Evolutionary conservation across 2,113 vertebrate genomes (phyloP).

Genomic region (Oncorhynchus gorbuscha): DNA sequence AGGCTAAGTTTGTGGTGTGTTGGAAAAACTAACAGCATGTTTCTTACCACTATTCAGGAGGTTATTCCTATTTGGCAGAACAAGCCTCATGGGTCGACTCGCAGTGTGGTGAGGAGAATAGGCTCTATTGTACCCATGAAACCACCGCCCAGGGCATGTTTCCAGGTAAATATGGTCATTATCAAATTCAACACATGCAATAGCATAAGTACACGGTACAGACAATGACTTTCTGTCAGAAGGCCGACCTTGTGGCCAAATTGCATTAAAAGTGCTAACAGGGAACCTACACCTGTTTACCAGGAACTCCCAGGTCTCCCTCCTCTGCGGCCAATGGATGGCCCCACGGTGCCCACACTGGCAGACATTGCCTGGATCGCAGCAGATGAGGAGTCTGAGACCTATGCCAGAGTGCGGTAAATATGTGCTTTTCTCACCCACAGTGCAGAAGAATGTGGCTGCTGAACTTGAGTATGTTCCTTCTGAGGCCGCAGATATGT

Average conservation of each 20-base stretch:
- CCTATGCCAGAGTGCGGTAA: constrained; percentile 93
- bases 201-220: no score
- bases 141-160: constrained; percentile 90
- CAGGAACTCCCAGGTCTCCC: constrained; percentile 87
- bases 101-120: constrained; percentile 93
- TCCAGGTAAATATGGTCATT: constrained; percentile 79
- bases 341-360: constrained; percentile 89
- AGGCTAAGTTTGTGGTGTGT: not conserved
- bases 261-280: not conserved
- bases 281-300: constrained; percentile 21
- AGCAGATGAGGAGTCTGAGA: constrained; percentile 90
- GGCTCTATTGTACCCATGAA: constrained; percentile 91
- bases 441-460: no score
- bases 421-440: not conserved
- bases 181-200: no score
- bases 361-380: constrained; percentile 98
- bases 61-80: constrained; percentile 98
- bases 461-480: no score
- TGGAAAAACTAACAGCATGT: not conserved
- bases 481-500: no score
- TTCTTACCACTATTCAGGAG: constrained; percentile 58
- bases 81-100: constrained; percentile 90
- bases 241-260: no score
- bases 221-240: no score
- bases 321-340: constrained; percentile 77